Evolutionary conservation across 2,797 vertebrate genomes (phyloP), one percentile per base, ranked within the genome.

Genomic region (Gobionotothen gibberifrons): DNA sequence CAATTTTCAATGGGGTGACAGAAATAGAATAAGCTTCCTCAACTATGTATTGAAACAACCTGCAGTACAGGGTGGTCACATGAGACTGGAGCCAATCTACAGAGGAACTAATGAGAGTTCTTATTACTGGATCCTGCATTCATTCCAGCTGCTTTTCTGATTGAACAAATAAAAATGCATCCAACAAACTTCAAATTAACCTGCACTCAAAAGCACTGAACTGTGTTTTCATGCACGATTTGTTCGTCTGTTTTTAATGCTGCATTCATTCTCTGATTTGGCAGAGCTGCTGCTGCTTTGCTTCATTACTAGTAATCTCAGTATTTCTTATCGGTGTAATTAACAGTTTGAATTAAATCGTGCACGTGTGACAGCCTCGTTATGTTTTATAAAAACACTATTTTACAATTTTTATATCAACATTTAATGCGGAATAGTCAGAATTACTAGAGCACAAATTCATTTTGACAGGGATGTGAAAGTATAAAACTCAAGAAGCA

Each of bases 31-130:
- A 5, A 52, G 32, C 19, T 13, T 17, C 15, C 19, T 62, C 4
- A 14, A 29, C 5, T 8, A 19, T 49, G 17, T 42, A 19, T 65
- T 22, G 39, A 16, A 42, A 67, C 12, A 42, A 22, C 32, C 11
- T 17, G 9, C 39, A 55, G 60, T 49, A 36, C 32, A 57, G 55
- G 36, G 9, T 36, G 5, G 54, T 63, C 76, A 84, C 53, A 49
- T 39, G 19, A 59, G 21, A 66, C 40, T 65, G 6, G 2, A 52
- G 32, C 9, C 32, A 36, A 29, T 47, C 51, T 17, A n/a, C 21
- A 21, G 4, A 21, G n/a, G 5, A 54, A 14, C 10, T 14, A 13
- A 49, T 32, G 11, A 66, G 10, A 54, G 47, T 47, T 3, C 19
- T 9, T 2, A 11, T 61, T 14, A 8, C 56, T 62, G 12, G 19